Percentiles rank a stretch among this genome's conserved stretches.
Conservation (phyloP, 1,140 invertebrate genomes). For the Periplaneta americana region DNA sequence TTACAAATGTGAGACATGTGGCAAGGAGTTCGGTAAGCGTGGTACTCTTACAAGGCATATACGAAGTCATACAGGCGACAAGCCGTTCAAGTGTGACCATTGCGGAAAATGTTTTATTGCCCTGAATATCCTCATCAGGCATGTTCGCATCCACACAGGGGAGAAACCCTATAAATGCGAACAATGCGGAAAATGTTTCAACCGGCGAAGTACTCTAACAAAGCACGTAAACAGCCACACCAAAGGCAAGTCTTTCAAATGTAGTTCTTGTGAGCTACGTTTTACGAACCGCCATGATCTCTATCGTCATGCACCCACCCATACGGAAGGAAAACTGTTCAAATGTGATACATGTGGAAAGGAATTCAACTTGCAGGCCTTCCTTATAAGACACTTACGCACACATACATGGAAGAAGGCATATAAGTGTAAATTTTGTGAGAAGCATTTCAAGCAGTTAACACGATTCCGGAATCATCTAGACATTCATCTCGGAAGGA, state of each 20-base stretch:
- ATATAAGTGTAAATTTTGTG: no score
- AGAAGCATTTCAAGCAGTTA: no score
- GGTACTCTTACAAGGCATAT: constrained; percentile 49
- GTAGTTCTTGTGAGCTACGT: background rate
- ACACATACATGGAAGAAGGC: no score
- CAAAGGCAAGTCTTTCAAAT: background rate
- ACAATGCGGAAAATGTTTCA: constrained; percentile 31
- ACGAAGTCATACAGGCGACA: constrained; percentile 47
- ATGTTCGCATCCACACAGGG: constrained; percentile 36
- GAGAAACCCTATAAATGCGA: constrained; percentile 26
- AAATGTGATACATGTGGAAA: no score
- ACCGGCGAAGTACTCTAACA: constrained; percentile 26
- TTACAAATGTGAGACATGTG: constrained; percentile 43
- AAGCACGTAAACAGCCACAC: constrained; percentile 34
- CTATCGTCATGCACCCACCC: no score
- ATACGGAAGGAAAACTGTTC: no score
- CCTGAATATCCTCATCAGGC: constrained; percentile 32
- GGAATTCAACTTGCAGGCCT: no score
- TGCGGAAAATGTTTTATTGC: constrained; percentile 49
- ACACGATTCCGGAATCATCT: no score
- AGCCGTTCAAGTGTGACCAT: constrained; percentile 47
- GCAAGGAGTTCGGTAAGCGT: constrained; percentile 45
- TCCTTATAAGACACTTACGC: no score
- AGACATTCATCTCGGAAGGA: no score
- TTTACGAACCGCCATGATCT: no score